phyloP scores from a whole-genome alignment of 2,888 invertebrate species.

The Tetropium fuscum region DNA sequence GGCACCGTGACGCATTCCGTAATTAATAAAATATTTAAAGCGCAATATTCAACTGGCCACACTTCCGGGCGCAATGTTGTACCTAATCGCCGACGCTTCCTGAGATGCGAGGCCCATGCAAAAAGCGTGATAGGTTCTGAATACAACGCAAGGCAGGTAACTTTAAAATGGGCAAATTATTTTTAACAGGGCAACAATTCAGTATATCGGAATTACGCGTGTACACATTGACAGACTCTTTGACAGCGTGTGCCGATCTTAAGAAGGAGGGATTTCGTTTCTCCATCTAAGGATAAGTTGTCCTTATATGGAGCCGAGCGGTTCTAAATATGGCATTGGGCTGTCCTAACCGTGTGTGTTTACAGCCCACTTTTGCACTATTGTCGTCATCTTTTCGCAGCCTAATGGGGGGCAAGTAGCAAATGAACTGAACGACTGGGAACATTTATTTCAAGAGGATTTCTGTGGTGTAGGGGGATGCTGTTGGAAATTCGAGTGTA shows the following conservation, averaged over 20 bases:
- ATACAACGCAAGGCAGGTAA: conserved; percentile 17
- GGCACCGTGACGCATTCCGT: conserved; percentile 55
- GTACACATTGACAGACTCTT: conserved; percentile 52
- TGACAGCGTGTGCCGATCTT: conserved; percentile 51
- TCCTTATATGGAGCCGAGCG: conserved; percentile 85
- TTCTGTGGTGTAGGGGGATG: conserved; percentile 22
- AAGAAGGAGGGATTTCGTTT: conserved; percentile 81
- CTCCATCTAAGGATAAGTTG: conserved; percentile 84
- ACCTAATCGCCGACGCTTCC: conserved; percentile 24
- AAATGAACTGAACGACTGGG: conserved; percentile 5
- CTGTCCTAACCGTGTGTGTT: conserved; percentile 70
- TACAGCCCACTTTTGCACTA: conserved; percentile 62
- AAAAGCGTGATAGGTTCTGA: conserved; percentile 12
- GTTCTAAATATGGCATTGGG: conserved; percentile 87
- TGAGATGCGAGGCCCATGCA: conserved; percentile 13
- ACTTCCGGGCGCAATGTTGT: conserved; percentile 39
- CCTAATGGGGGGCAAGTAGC: conserved; percentile 9
- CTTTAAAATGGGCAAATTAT: conserved; percentile 38
- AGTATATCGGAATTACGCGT: conserved; percentile 49
- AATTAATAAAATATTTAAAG: conserved; percentile 54
- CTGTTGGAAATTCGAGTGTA: conserved; percentile 43
- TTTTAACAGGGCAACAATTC: conserved; percentile 43
- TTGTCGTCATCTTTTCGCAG: conserved; percentile 35
- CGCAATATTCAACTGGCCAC: conserved; percentile 43
- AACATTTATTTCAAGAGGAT: conserved; percentile 5